Base-by-base conservation (phyloP, 2,797 vertebrate species). In the Diglossa cyanea region DNA sequence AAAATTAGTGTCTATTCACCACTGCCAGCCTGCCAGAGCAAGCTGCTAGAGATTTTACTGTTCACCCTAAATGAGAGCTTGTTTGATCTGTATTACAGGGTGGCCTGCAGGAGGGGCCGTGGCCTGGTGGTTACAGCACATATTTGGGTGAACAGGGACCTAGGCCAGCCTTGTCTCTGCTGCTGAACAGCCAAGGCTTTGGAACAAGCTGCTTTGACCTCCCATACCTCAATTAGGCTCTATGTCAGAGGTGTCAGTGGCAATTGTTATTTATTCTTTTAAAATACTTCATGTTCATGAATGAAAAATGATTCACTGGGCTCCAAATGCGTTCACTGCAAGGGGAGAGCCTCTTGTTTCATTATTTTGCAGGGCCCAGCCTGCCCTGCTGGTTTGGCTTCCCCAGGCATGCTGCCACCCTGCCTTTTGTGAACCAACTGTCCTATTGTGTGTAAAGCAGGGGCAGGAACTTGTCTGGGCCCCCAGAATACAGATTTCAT, bases 171-270 rank as follows among this genome's bases (percentile, higher is more conserved):
- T 50, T 39, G 23, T 70, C 31, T 31, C 48, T 77, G 90, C 86
- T 60, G 35, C 57, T 71, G 42, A 44, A 3, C 30, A 47, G 45
- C 48, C 2, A 0, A 48, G 55, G 25, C 72, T 80, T 91, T 50
- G 66, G 62, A 82, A 20, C 0, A 5, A 72, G 71, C 40, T 79
- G 28, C 65, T 86, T 70, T 16, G 10, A 40, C 58, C 82, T 63
- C 58, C 61, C 0, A 0, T 81, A 53, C 61, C 62, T 76, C 54
- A 60, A 0, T 66, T 25, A 54, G 65, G 17, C 53, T 70, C 45
- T 40, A 1, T 13, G 5, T 80, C 74, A 87, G 61, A 88, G 78
- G 19, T 65, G 39, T 47, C 2, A 2, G 17, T 76, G 45, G 14
- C 57, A 48, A 39, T n/a, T 70, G 31, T 65, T 91, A 40, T 51